Base-by-base conservation (phyloP, 2,797 vertebrate genomes). In the Ispidina lecontei region DNA sequence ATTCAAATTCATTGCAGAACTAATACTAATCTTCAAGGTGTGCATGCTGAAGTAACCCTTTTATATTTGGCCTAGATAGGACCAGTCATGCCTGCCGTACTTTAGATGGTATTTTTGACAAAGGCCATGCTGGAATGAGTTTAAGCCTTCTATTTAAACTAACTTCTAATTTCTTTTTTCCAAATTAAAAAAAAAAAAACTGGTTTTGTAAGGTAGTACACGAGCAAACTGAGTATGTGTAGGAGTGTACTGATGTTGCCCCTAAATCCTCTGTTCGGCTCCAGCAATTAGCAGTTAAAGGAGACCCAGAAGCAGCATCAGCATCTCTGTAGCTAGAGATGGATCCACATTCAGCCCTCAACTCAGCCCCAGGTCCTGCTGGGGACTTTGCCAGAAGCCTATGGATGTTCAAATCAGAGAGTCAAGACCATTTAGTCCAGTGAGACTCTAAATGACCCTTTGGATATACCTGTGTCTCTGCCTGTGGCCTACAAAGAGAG, bases 301-400 rank as follows among this genome's bases (percentile, higher is more conserved):
- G 51, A 60, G 28, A 47, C 54, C 7, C 1, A 3, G 49, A 73
- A 75, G 60, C 80, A 70, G 35, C 1, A 3, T 18, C 54, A 72
- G 33, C 31, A 21, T 65, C 59, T 86, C 51, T 75, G 7, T 47
- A 47, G 55, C 47, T 62, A 74, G 73, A 46, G 52, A 19, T 68
- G 28, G 41, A 52, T 63, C 49, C 4, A 0, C 8, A 2, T 60
- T 55, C 37, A 55, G 22, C n/a, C 26, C 33, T 0, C 2, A 12
- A 33, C 41, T 60, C 54, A 39, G 19, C 43, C 29, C 13, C 0
- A 0, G 13, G 12, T 67, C 51, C 28, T 47, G 5, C 7, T 3
- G 4, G 7, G 17, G n/a, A 9, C 54, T 63, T 60, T 52, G 17
- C 72, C 35, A 18, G 65, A 70, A 70, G 44, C 29, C 72, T 67